Base-by-base conservation (phyloP, 2,888 invertebrate species). In the Dione vanillae region DNA sequence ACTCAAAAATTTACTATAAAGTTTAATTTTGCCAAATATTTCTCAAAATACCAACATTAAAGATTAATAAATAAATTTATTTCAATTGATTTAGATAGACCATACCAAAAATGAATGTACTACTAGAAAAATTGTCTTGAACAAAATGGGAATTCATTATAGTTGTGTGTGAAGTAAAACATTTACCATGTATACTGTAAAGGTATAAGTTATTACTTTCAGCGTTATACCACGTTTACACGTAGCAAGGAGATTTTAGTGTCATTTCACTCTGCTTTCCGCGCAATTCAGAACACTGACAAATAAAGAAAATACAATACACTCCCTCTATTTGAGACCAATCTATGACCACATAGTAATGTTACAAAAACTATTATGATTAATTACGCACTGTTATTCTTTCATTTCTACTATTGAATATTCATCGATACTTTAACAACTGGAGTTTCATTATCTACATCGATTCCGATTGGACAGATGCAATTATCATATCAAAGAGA, bases 361-460 rank as follows among this genome's bases (percentile, higher is more conserved):
- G 7, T 10, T 14, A 51, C 16, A 40, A 49, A 64, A 64, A 20
- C 64, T 51, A 64, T 64, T 51, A 64, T 40, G 40, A 69, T 64
- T 54, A 69, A 69, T 68, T 62, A 68, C 43, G 0, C 47, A 9
- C 45, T 67, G 41, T 70, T 70, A 67, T 67, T 70, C 35, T 73
- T 70, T 37, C 67, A 70, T 65, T n/a, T n/a, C 43, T 70, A 64
- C 59, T 47, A 59, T 56, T 75, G 73, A 71, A 75, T 74, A 74
- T 75, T 74, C 67, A 74, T 71, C 58, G 74, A 73, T 70, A 66
- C 62, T 68, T 41, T 66, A 54, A 65, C 71, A 62, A 68, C 64
- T 65, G 65, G 40, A 72, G 62, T 71, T 56, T 61, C 70, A 70
- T 71, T 73, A 75, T 73, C 67, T 59, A 68, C 65, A 68, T 67